Conservation (phyloP, 2,113 vertebrate genomes). For the Barnardius zonarius region DNA sequence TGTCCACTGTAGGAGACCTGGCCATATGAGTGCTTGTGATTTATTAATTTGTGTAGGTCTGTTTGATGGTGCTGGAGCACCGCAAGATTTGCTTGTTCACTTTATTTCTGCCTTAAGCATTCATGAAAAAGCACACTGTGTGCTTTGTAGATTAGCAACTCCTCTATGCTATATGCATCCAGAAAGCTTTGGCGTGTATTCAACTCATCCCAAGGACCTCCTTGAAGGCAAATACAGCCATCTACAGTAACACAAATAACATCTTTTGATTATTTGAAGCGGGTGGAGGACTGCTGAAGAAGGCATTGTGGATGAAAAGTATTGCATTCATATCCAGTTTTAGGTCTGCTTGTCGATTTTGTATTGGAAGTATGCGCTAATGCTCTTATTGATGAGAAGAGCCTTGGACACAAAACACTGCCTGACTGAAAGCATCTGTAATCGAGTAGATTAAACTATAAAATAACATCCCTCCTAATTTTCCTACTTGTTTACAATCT, state of each 20-base stretch:
- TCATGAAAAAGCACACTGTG: neutral
- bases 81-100: neutral
- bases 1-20: neutral
- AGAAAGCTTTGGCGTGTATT: neutral
- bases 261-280: neutral
- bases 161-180: neutral
- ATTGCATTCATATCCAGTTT: neutral
- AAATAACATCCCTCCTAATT: slow-evolving; percentile 77
- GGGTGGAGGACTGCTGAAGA: neutral
- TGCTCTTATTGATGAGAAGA: neutral
- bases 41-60: neutral
- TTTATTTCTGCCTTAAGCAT: neutral
- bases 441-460: slow-evolving; percentile 3
- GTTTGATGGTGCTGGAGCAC: neutral
- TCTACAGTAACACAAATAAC: neutral
- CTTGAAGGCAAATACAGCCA: neutral
- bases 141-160: neutral
- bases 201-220: neutral
- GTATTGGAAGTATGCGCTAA: neutral
- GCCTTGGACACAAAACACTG: neutral
- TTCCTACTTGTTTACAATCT: slow-evolving; percentile 76
- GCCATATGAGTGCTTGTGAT: neutral
- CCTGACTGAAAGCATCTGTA: neutral
- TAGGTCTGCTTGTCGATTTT: neutral
- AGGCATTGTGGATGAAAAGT: neutral